Base-by-base conservation (phyloP, 2,888 invertebrate genomes). In the Trissoscelio sp. region DNA sequence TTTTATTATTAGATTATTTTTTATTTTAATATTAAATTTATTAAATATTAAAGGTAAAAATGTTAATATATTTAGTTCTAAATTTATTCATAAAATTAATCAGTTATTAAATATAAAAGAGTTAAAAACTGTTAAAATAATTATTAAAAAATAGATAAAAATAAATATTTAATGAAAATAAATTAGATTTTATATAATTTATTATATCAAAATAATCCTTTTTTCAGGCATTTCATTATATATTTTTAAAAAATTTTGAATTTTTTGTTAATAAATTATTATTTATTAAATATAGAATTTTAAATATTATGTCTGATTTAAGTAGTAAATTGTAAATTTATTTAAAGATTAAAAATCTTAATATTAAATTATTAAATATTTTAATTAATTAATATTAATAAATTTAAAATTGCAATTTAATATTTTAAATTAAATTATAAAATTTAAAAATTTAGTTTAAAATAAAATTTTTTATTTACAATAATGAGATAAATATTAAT, bases 211-310 rank as follows among this genome's bases (percentile, higher is more conserved):
- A 60, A 60, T 79, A 79, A 57, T 58, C 70, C 78, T 78, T 78
- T 78, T 20, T 11, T 78, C 78, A 78, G 78, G 72, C 78, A 70
- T 79, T 79, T 79, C 60, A 79, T 69, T 51, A 55, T 53, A 42
- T 9, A 42, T 64, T 72, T 34, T 78, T 57, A 91, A 91, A 92
- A 93, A 90, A 92, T 93, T 94, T 94, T 94, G 93, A 93, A 92
- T 90, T 89, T 93, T 92, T 92, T 88, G 91, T 93, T 83, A 92
- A 92, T 93, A 93, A 93, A 93, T 94, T 93, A 90, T 94, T 92
- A 51, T 93, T 93, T 93, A 92, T 92, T 93, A 93, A 92, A 92
- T 75, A 80, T 73, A 83, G 62, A 24, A 24, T 24, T n/a, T n/a
- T n/a, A n/a, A n/a, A n/a, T n/a, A n/a, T n/a, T n/a, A n/a, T n/a